phyloP scores from a whole-genome alignment of 2,113 vertebrate species.

The Paramormyrops kingsleyae region DNA sequence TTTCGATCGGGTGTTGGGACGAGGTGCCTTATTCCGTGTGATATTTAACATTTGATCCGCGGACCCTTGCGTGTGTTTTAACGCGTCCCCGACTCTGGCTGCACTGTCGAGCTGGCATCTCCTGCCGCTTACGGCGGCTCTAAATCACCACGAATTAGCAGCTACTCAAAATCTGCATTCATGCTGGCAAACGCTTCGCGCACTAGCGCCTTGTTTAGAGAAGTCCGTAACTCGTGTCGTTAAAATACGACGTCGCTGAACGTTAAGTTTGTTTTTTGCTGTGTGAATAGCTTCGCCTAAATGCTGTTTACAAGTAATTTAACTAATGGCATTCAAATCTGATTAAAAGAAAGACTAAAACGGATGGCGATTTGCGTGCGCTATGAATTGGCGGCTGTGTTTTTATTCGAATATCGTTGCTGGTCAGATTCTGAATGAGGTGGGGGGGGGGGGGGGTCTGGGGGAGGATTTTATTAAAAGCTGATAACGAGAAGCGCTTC shows the following conservation, averaged over 20 bases:
- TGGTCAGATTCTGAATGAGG: background rate
- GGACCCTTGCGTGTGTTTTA: background rate
- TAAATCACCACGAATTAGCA: background rate
- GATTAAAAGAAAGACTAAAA: background rate
- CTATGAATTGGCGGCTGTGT: background rate
- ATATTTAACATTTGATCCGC: background rate
- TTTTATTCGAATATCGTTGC: background rate
- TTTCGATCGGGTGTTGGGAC: background rate
- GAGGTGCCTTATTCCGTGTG: background rate
- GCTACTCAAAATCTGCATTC: background rate
- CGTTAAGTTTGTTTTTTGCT: background rate
- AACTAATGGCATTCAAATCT: background rate
- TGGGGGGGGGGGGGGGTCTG: background rate
- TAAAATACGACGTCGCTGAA: background rate
- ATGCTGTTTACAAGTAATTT: background rate
- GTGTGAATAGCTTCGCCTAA: background rate
- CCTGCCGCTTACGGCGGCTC: background rate
- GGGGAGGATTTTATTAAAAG: background rate
- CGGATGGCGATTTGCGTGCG: background rate
- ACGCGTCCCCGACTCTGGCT: background rate
- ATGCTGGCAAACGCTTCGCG: background rate
- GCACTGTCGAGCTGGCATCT: background rate
- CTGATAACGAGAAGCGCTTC: background rate
- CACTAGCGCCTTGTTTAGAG: background rate
- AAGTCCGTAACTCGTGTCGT: background rate